Base-by-base conservation (phyloP, 2,113 vertebrate genomes). In the Phaetusa simplex region DNA sequence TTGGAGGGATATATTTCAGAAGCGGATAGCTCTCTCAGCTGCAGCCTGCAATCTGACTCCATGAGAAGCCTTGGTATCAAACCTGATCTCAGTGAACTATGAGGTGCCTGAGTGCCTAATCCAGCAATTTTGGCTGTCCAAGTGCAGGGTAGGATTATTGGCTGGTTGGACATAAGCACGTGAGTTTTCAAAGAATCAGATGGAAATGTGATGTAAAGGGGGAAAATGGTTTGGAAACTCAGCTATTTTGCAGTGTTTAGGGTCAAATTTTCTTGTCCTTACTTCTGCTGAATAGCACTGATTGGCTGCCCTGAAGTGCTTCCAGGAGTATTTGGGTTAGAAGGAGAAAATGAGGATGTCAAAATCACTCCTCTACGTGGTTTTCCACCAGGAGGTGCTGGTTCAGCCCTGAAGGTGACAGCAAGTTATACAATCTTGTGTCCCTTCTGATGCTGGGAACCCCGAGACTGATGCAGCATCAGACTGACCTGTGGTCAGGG, bases 401-500 rank as follows among this genome's bases (percentile, higher is more conserved):
- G 0, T 53, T 94, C 55, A 95, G 42, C 70, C 61, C 10, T 3
- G 5, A 50, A 71, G 7, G 6, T 53, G 14, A 40, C 36, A 61
- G 30, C 11, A 42, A 61, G 4, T 61, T 61, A 26, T 23, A 67
- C 89, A 84, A 82, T 47, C 26, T 30, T 32, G 8, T 74, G 69
- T 45, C 24, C 20, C 5, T 83, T 73, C 49, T 62, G 32, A 42
- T 5, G 9, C 56, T 74, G 52, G 14, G 11, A 84, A 23, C 17
- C 29, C 49, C 0, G 0, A 64, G 52, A 87, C 0, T 5, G 55
- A 32, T 40, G 18, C 22, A 38, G 10, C 3, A 0, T 64, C 56
- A 82, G 38, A 59, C 6, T 67, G 43, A 53, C 23, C 12, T n/a
- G 2, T 12, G 32, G 24, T 15, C 24, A 45, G 22, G 42, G 24